Conservation (phyloP, 2,113 vertebrate species). For the Herpailurus yagouaroundi region DNA sequence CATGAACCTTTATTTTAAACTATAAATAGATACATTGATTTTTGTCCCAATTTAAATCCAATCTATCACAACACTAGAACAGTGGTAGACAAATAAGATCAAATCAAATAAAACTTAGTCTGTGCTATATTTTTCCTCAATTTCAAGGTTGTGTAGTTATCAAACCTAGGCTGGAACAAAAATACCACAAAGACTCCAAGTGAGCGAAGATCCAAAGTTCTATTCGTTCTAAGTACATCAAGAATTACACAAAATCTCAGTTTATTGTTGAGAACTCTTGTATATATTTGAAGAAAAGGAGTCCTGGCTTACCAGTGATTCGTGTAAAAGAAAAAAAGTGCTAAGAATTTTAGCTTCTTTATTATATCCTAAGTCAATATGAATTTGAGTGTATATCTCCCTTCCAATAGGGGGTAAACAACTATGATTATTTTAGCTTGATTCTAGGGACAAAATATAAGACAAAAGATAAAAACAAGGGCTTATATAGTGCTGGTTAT, state of each 20-base stretch:
- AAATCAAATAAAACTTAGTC: slow-evolving; percentile 28
- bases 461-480: background rate
- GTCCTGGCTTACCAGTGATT: background rate
- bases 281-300: background rate
- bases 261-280: background rate
- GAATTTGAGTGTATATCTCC: background rate
- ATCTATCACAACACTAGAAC: slow-evolving; percentile 36
- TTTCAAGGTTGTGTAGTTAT: background rate
- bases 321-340: background rate
- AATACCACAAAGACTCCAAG: background rate
- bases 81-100: slow-evolving; percentile 37
- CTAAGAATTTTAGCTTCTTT: background rate
- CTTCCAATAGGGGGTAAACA: background rate
- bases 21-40: slow-evolving; percentile 63
- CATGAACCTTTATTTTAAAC: slow-evolving; percentile 61
- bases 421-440: background rate
- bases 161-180: background rate
- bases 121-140: background rate
- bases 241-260: background rate
- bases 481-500: background rate
- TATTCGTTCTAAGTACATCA: background rate
- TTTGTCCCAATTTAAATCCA: slow-evolving; percentile 59
- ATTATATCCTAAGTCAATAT: background rate
- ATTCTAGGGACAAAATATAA: background rate
- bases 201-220: background rate